Percentiles rank a stretch among this genome's conserved stretches.
phyloP scores from a whole-genome alignment of 2,113 vertebrate genomes.

The Sceloporus undulatus region DNA sequence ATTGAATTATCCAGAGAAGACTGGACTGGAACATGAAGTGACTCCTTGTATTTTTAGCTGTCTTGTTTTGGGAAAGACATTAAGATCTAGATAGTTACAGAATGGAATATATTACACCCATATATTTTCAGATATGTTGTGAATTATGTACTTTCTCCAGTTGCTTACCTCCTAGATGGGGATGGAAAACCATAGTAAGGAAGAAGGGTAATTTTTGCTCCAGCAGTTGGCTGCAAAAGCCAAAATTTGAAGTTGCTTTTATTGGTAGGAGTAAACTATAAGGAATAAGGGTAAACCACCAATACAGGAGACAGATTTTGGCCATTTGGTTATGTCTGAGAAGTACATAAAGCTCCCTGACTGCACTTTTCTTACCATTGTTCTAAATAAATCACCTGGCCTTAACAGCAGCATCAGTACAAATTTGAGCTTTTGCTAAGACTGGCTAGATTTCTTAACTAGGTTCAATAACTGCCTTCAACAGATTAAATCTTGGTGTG shows the following conservation, averaged over 20 bases:
- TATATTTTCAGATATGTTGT: background rate
- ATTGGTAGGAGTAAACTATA: too few species aligned
- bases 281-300: too few species aligned
- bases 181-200: too few species aligned
- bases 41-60: constrained; percentile 3
- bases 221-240: too few species aligned
- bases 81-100: background rate
- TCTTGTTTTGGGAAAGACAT: background rate
- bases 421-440: background rate
- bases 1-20: fast-evolving
- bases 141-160: background rate
- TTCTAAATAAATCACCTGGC: background rate
- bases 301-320: too few species aligned
- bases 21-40: background rate
- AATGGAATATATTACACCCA: background rate
- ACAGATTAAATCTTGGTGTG: background rate
- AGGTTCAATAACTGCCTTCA: background rate
- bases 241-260: too few species aligned
- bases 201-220: too few species aligned
- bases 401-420: background rate
- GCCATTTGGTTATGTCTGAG: too few species aligned
- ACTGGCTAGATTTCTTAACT: background rate
- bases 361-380: background rate
- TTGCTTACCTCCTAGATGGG: too few species aligned
- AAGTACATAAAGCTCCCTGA: too few species aligned